Evolutionary conservation across 2,888 invertebrate genomes (phyloP), one percentile per base, ranked within the genome.

Genomic region (Philonicus albiceps): DNA sequence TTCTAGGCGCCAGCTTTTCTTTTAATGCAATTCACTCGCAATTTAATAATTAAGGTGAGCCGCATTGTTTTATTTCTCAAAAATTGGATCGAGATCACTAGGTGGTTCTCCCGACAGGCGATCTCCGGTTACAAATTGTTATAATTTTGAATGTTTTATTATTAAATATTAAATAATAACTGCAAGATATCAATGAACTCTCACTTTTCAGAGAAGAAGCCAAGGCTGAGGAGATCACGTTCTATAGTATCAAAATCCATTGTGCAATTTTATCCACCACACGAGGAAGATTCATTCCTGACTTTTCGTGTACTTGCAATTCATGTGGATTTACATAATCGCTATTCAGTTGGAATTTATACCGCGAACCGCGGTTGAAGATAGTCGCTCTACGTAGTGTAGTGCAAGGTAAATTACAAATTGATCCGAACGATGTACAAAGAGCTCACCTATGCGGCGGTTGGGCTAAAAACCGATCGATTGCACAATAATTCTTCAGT

Each of bases 161-260:
- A 43, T 43, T 34, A 16, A 30, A 73, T n/a, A 73, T 31, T 31
- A 16, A 75, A 75, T 34, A 76, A 43, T 40, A 40, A 22, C 37
- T 37, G 75, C 11, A 34, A 76, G 40, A 40, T 37, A 76, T 76
- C 22, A 80, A 13, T 80, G 80, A 80, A 80, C 80, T 80, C 80
- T 80, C 80, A 80, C 80, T 80, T 80, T 80, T 80, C 53, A 53
- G 6, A n/a, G n/a, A 80, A 31, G 22, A 80, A 80, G 13, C 49
- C 80, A 80, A 80, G 80, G 80, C 80, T 80, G n/a, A 30, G n/a
- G 27, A 6, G 30, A 53, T 49, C 80, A 80, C 80, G 80, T 80
- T 80, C 80, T 43, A 27, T 7, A 37, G 13, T 30, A 78, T 34
- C 27, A 40, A 78, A 78, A 43, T 22, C 30, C 11, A 49, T 80